A percentile compares a stretch with the other conserved stretches of the same genome.
phyloP scores from a whole-genome alignment of 2,797 vertebrate species.

The Manis crassicaudata region DNA sequence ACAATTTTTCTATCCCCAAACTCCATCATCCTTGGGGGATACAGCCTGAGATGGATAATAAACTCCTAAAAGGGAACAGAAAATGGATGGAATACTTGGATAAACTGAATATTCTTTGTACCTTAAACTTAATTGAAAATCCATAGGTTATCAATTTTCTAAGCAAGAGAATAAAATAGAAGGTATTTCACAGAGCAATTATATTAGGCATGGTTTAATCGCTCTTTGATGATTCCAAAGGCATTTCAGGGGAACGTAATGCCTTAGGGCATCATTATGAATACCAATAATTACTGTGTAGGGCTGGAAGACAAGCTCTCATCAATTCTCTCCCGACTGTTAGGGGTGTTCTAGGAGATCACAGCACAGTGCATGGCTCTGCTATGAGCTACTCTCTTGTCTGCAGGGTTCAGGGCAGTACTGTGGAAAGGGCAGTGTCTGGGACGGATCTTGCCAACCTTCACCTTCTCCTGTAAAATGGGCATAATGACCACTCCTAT shows the following conservation, averaged over 20 bases:
- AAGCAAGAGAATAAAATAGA: constrained; percentile 58
- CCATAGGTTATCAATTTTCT: constrained; percentile 70
- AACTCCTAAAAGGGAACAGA: background rate
- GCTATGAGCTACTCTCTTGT: accelerated
- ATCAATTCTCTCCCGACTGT: background rate
- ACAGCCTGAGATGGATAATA: background rate
- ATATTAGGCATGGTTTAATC: constrained; percentile 45
- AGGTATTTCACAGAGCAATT: constrained; percentile 63
- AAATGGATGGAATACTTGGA: constrained; percentile 11
- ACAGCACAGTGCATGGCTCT: accelerated
- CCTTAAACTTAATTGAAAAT: constrained; percentile 74
- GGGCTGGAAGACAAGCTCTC: background rate
- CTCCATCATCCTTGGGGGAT: background rate
- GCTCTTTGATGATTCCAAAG: constrained; percentile 53
- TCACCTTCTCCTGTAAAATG: background rate
- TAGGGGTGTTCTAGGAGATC: background rate
- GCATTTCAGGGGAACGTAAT: constrained; percentile 20
- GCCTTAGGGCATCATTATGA: background rate
- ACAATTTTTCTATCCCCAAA: background rate
- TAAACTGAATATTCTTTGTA: constrained; percentile 57
- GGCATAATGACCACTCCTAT: background rate
- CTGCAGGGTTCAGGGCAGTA: accelerated
- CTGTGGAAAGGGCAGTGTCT: background rate
- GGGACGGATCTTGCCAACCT: too few species aligned
- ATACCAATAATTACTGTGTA: constrained; percentile 31